Evolutionary conservation across 2,888 invertebrate genomes (phyloP), one percentile per base, ranked within the genome.

Genomic region (Meliscaeva auricollis): DNA sequence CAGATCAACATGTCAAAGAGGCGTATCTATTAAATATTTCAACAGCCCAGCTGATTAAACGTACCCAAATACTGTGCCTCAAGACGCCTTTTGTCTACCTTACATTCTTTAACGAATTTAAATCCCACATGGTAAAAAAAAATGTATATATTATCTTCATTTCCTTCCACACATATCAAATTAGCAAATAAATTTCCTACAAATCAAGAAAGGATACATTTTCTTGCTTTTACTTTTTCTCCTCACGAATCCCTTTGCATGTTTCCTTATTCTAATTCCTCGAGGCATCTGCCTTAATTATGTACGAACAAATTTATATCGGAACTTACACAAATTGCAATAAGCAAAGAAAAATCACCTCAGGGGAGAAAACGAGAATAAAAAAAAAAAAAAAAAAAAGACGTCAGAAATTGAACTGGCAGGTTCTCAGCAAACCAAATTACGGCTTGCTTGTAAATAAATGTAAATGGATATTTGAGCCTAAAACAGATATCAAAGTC

Each of bases 251-350:
- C 20, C 26, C 17, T 35, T 35, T n/a, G n/a, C 13, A 35, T 32
- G 3, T 2, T 13, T 20, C 17, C 22, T 0, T 9, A 32, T 52
- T 9, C 15, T 8, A 3, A 11, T 38, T 6, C 41, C 41, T 22
- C 4, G 22, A 50, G 66, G 66, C 48, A 3, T 66, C n/a, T 66
- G 20, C 35, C 35, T 66, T 66, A 50, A 66, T 50, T 66, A 35
- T 6, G 3, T 15, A 17, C 11, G 20, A 35, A 48, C 20, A n/a
- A 35, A 66, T 48, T 66, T 66, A 17, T 48, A 48, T 48, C 48
- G 48, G 48, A 66, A 66, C 50, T 66, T 50, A 9, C 3, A 20
- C 3, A 48, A 48, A 48, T 64, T 48, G 32, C 64, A 26, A 22
- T 32, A 48, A 48, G n/a, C 48, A 15, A 64, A 8, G 5, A 35